phyloP scores from a whole-genome alignment of 2,888 invertebrate species.

The Danaus chrysippus region DNA sequence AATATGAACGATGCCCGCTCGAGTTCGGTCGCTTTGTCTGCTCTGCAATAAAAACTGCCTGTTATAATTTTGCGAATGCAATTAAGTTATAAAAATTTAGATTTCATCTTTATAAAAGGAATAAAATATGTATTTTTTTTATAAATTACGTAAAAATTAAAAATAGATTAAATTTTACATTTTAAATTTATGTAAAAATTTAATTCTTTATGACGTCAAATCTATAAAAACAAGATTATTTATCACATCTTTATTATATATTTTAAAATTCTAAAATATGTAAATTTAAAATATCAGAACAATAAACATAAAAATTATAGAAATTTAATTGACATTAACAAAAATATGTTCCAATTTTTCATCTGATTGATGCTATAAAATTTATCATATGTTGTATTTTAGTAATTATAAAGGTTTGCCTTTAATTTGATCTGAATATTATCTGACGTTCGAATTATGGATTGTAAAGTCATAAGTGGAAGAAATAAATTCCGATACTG shows the following conservation, averaged over 20 bases:
- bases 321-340: neutral
- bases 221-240: neutral
- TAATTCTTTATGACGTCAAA: neutral
- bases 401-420: conserved; percentile 20
- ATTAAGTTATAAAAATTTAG: conserved; percentile 75
- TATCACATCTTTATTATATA: conserved; percentile 4
- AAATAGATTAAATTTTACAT: too few species aligned
- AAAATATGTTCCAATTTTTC: neutral
- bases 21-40: conserved; percentile 51
- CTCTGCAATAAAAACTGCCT: conserved; percentile 65
- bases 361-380: conserved; percentile 11
- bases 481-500: conserved; percentile 46
- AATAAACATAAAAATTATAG: too few species aligned
- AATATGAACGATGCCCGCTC: conserved; percentile 44
- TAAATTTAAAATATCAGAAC: too few species aligned
- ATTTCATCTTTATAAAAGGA: conserved; percentile 66
- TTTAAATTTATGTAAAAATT: neutral
- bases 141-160: too few species aligned
- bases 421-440: conserved; percentile 27
- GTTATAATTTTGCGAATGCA: conserved; percentile 72
- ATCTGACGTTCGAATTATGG: conserved; percentile 51
- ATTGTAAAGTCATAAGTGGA: conserved; percentile 56
- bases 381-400: conserved; percentile 19
- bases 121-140: too few species aligned
- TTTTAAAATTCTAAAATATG: too few species aligned